Evolutionary conservation across 2,113 vertebrate species (phyloP).

Genomic region (Ciconia boyciana): DNA sequence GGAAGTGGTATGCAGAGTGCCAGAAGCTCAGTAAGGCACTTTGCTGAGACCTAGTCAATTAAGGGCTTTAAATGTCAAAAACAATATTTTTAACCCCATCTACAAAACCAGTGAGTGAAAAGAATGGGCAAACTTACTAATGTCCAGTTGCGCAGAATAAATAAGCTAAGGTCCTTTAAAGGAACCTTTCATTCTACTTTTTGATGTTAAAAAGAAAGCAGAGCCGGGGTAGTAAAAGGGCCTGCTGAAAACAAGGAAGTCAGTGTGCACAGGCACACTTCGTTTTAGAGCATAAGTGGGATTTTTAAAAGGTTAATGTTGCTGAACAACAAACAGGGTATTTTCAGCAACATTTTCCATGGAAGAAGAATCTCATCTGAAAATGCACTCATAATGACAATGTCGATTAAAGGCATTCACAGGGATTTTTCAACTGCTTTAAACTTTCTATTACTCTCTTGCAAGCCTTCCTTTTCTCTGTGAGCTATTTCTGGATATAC

Average conservation of each 20-base stretch:
- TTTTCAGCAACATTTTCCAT: background rate
- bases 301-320: slow-evolving; percentile 4
- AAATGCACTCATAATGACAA: background rate
- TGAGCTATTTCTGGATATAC: background rate
- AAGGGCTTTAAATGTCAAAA: slow-evolving; percentile 47
- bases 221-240: background rate
- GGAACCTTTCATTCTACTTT: background rate
- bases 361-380: background rate
- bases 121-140: background rate
- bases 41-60: slow-evolving; percentile 7
- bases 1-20: slow-evolving; percentile 10
- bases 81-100: slow-evolving; percentile 20
- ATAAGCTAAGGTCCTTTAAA: background rate
- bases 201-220: background rate
- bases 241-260: background rate
- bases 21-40: slow-evolving; percentile 14
- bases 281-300: background rate
- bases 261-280: background rate
- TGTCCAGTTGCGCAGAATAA: background rate
- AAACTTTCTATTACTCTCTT: background rate
- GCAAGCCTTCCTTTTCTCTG: background rate
- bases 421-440: background rate
- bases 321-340: background rate
- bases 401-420: background rate
- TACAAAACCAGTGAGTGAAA: slow-evolving; percentile 1